Percentiles rank a stretch among this genome's conserved stretches.
These are phyloP conservation scores for Apostichopus leukothele DNA, from an alignment of 53 echinoderm and acorn worm genomes.

Conservation along the genomic window DNA sequence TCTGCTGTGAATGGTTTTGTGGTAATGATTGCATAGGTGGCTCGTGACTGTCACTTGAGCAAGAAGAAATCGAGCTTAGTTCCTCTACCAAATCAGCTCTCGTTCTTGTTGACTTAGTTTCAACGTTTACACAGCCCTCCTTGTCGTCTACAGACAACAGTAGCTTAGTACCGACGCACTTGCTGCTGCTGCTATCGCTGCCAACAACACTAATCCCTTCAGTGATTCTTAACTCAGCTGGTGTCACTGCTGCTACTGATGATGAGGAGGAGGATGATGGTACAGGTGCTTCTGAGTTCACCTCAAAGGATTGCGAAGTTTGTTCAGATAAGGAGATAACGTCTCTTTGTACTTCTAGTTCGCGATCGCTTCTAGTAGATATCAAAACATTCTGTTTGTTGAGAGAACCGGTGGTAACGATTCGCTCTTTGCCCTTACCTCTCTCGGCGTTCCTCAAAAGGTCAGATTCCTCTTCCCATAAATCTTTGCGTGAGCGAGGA, in stretches of 20 bases:
- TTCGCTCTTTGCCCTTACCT: conserved; percentile 32
- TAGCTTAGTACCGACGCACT: not conserved
- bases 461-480: conserved; percentile 16
- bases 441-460: not conserved
- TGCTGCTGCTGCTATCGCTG: not conserved
- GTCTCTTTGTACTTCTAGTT: not conserved
- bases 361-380: not conserved
- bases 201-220: conserved; percentile 20
- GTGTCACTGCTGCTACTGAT: not conserved
- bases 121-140: conserved; percentile 12
- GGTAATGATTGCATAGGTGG: conserved; percentile 6
- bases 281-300: conserved; percentile 9
- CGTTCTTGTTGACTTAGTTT: conserved; percentile 21
- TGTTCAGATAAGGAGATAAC: conserved; percentile 32
- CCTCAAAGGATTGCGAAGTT: conserved; percentile 36
- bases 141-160: not conserved
- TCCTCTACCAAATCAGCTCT: conserved; percentile 15
- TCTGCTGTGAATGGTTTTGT: conserved; percentile 6
- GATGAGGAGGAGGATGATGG: not conserved
- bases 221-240: not conserved
- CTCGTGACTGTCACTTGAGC: conserved; percentile 8
- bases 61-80: conserved; percentile 18
- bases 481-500: conserved; percentile 15
- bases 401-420: conserved; percentile 1
- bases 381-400: conserved; percentile 1